Conservation (phyloP, 2,797 vertebrate species). For the Agapornis canus region DNA sequence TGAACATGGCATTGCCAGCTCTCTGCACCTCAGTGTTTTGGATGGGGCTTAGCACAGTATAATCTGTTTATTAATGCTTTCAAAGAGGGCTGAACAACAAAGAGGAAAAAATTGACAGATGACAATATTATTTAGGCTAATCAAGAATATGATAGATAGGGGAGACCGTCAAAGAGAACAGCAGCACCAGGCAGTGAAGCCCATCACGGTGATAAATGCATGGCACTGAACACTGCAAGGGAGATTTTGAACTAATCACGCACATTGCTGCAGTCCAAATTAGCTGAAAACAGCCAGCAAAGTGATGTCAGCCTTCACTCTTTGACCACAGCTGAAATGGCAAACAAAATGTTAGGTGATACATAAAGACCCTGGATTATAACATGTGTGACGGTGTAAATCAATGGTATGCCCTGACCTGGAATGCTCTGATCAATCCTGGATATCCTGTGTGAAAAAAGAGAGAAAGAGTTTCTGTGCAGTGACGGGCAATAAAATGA, state of each 20-base stretch:
- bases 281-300: conserved; percentile 12
- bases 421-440: background rate
- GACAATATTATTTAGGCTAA: conserved; percentile 44
- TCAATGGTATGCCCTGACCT: background rate
- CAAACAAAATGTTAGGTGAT: conserved; percentile 7
- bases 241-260: conserved; percentile 22
- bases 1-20: background rate
- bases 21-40: background rate
- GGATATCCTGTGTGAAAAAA: background rate
- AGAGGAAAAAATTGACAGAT: conserved; percentile 32
- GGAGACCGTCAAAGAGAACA: background rate
- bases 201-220: background rate
- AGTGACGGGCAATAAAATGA: background rate
- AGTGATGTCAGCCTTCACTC: conserved; percentile 10
- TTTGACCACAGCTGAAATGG: background rate
- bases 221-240: background rate
- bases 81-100: background rate
- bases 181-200: background rate
- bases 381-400: background rate
- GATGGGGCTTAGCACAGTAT: background rate
- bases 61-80: conserved; percentile 42
- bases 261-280: background rate
- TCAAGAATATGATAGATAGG: background rate
- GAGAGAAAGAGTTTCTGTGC: background rate
- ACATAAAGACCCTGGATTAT: background rate